Evolutionary conservation across 2,888 invertebrate species (phyloP), one percentile per base, ranked within the genome.

Genomic region (Agapostemon virescens): DNA sequence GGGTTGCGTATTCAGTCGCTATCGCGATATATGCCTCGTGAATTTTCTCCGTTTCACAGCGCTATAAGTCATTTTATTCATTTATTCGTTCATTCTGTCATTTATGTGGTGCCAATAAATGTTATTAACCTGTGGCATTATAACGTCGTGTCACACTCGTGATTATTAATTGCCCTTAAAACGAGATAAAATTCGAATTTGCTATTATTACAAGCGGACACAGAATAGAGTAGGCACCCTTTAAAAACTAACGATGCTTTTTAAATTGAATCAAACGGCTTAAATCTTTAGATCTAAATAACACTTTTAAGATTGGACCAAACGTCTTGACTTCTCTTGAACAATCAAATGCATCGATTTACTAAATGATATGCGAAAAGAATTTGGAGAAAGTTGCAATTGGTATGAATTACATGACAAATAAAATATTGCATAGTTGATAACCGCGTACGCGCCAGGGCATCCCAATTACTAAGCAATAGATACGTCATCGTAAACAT

Each of bases 21-120:
- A 6, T 45, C 1, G 20, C 20, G 7, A 40, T 40, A 13, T 49
- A 38, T 64, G 40, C 66, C 70, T 55, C 61, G 58, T 69, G 20
- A 36, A 75, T 75, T 66, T 69, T 30, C 9, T 33, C 6, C 23
- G 66, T 58, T 30, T 17, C 55, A 64, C 45, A 45, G 3, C 5
- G 5, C 3, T 33, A 33, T 5, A 33, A 5, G 2, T 4, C 40
- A 40, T 40, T 13, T 7, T 13, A 49, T 49, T 49, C 7, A 49
- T 49, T n/a, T 11, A 49, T 49, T 11, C n/a, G 9, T 9, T n/a
- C 11, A 3, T 49, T 49, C n/a, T n/a, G n/a, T n/a, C n/a, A 11
- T n/a, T 49, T 49, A 49, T 7, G 9, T 0, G 45, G n/a, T 2
- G 9, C 2, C 9, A n/a, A 45, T 9, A 7, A 7, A 20, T 7